phyloP scores from a whole-genome alignment of 2,113 vertebrate genomes.

The Macrotus californicus region DNA sequence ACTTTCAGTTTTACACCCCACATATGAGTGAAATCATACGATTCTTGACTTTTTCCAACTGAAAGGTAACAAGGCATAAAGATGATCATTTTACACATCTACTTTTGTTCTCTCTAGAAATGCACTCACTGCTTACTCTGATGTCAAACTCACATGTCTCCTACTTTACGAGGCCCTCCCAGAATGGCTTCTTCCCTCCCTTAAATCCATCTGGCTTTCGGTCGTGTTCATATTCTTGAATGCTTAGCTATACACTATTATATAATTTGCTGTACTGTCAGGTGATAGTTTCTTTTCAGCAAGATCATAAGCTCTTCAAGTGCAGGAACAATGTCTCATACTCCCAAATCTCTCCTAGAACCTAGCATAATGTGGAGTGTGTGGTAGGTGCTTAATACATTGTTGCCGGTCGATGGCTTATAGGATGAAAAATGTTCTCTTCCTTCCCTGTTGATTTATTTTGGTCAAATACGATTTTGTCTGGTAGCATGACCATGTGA shows the following conservation, averaged over 20 bases:
- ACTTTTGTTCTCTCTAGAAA: background rate
- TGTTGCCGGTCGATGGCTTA: background rate
- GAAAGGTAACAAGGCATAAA: background rate
- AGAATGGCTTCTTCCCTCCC: background rate
- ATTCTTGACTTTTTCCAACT: background rate
- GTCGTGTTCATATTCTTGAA: background rate
- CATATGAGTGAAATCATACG: background rate
- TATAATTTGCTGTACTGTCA: background rate
- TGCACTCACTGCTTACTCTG: background rate
- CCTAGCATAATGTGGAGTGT: background rate
- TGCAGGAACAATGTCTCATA: background rate
- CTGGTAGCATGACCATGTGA: background rate
- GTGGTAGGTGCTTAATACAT: conserved; percentile 15
- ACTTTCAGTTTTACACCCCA: background rate
- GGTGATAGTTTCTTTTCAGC: background rate
- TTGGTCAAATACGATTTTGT: background rate
- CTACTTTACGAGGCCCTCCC: conserved; percentile 12
- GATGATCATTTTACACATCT: background rate
- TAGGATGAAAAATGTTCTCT: background rate
- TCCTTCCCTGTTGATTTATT: conserved; percentile 22
- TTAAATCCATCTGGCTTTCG: background rate
- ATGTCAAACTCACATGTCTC: background rate
- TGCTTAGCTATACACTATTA: background rate
- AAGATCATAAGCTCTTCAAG: conserved; percentile 17
- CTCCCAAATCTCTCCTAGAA: background rate